Conservation (phyloP, 2,888 invertebrate genomes). For the Matsumyia berberina region DNA sequence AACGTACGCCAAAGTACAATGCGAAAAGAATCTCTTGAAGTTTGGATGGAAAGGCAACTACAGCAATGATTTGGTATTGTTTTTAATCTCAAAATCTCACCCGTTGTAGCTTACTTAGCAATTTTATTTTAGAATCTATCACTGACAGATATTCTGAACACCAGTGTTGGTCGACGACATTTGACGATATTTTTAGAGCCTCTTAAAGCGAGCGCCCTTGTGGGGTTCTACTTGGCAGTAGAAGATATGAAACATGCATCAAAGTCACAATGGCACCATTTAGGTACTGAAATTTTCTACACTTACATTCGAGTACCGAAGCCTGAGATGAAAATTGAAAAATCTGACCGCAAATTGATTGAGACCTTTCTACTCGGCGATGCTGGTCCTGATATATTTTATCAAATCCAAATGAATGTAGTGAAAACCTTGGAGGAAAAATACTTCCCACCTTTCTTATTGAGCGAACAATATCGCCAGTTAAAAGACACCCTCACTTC, state of each 20-base stretch:
- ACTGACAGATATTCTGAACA: slow-evolving; percentile 90
- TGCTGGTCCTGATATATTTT: slow-evolving; percentile 94
- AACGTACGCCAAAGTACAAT: slow-evolving; percentile 91
- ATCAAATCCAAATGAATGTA: slow-evolving; percentile 93
- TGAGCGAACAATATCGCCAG: slow-evolving; percentile 93
- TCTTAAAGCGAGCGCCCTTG: slow-evolving; percentile 92
- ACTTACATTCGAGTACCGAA: slow-evolving; percentile 93
- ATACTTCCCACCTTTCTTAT: slow-evolving; percentile 94
- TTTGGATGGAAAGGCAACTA: slow-evolving; percentile 92
- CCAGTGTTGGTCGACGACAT: slow-evolving; percentile 91
- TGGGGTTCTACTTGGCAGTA: slow-evolving; percentile 94
- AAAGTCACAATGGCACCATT: slow-evolving; percentile 91
- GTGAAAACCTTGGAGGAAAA: slow-evolving; percentile 92
- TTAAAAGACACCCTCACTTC: slow-evolving; percentile 83
- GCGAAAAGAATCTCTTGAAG: slow-evolving; percentile 90
- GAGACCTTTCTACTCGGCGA: slow-evolving; percentile 94
- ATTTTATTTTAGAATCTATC: slow-evolving; percentile 87
- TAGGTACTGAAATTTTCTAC: slow-evolving; percentile 96
- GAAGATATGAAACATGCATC: slow-evolving; percentile 92
- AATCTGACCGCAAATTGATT: slow-evolving; percentile 91
- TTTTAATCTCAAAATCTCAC: neutral
- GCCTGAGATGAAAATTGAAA: slow-evolving; percentile 93
- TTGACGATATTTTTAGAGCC: slow-evolving; percentile 93
- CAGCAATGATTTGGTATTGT: slow-evolving; percentile 83
- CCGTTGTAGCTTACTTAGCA: neutral